phyloP scores from a whole-genome alignment of 2,888 invertebrate genomes.

The Hemicrepidius hirtus region DNA sequence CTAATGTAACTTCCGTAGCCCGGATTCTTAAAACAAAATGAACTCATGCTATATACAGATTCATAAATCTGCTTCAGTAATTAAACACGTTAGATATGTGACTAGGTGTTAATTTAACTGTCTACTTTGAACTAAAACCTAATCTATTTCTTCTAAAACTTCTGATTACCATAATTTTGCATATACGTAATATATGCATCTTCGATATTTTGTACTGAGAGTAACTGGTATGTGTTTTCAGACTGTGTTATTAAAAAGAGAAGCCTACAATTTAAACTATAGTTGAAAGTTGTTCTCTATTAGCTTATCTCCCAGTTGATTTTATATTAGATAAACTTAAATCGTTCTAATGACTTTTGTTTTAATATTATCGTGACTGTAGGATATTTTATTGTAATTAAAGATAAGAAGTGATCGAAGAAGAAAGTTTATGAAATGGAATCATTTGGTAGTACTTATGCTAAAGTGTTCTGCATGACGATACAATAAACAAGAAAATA shows the following conservation, averaged over 20 bases:
- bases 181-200: conserved; percentile 3
- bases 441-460: not conserved
- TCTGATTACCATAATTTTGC: conserved; percentile 27
- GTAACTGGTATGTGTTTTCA: not conserved
- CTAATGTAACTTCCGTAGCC: too few species aligned
- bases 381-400: conserved; percentile 25
- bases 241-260: conserved; percentile 10
- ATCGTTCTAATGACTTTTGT: conserved; percentile 12
- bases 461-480: not conserved
- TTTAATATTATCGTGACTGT: conserved; percentile 23
- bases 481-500: too few species aligned
- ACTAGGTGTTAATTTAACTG: conserved; percentile 22
- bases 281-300: conserved; percentile 20
- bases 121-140: conserved; percentile 15
- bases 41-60: not conserved
- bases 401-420: conserved; percentile 29
- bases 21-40: not conserved
- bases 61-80: conserved; percentile 20
- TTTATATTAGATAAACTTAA: conserved; percentile 22
- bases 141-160: conserved; percentile 17
- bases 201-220: not conserved
- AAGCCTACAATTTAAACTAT: conserved; percentile 3
- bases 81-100: conserved; percentile 19
- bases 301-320: conserved; percentile 19
- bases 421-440: conserved; percentile 28